A percentile compares a stretch with the other conserved stretches of the same genome.
phyloP scores from a whole-genome alignment of 2,113 vertebrate species.

The Mesocricetus auratus region DNA sequence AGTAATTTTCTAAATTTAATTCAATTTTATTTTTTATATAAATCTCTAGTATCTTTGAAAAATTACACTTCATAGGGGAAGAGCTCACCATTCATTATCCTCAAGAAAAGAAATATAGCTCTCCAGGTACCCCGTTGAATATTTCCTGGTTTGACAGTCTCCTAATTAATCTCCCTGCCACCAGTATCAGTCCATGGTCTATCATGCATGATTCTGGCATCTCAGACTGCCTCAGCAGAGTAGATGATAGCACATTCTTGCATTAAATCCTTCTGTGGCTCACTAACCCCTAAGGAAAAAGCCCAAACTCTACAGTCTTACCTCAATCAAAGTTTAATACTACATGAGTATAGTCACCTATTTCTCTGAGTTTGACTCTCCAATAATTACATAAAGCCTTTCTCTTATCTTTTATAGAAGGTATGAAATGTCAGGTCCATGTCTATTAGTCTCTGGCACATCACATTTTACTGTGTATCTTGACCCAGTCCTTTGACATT shows the following conservation, averaged over 20 bases:
- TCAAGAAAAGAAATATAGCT: slow-evolving; percentile 19
- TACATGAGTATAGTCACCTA: background rate
- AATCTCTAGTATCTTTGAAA: background rate
- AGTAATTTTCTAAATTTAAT: slow-evolving; percentile 41
- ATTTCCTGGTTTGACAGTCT: slow-evolving; percentile 37
- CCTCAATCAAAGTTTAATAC: background rate
- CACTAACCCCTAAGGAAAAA: background rate
- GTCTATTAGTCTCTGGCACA: background rate
- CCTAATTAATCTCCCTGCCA: slow-evolving; percentile 29
- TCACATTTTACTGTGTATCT: background rate
- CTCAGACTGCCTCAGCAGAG: background rate
- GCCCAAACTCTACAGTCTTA: background rate
- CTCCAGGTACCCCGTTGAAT: background rate
- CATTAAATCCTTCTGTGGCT: background rate
- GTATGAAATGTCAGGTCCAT: background rate
- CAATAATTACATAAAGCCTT: background rate
- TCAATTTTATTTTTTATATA: slow-evolving; percentile 16
- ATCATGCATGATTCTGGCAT: background rate
- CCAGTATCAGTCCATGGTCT: background rate
- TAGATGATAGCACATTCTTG: background rate
- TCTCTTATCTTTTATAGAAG: background rate
- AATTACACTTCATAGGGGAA: slow-evolving; percentile 39
- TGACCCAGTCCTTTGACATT: slow-evolving; percentile 5
- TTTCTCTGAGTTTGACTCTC: slow-evolving; percentile 15
- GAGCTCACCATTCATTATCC: slow-evolving; percentile 41